Base-by-base conservation (phyloP, 2,888 invertebrate species). In the Agrochola macilenta region DNA sequence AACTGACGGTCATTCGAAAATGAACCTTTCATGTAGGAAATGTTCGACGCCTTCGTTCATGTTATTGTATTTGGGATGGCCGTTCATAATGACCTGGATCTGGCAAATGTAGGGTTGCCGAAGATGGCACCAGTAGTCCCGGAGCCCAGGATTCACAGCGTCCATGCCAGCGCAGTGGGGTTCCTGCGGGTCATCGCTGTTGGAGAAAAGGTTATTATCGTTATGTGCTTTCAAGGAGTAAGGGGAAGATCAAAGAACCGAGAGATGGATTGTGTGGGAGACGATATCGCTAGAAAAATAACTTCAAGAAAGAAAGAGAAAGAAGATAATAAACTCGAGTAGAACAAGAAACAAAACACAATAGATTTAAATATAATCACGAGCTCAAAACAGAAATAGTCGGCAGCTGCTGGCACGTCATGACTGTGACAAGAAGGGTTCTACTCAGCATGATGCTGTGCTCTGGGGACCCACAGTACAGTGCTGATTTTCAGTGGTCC, bases 131-230 rank as follows among this genome's bases (percentile, higher is more conserved):
- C 96, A 96, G 87, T 83, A 95, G 64, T 93, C 91, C 0, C 95
- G 89, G 0, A 94, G 90, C 2, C 95, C 95, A 23, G 89, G 89
- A 90, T 95, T 95, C 7, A 81, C 39, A 0, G 94, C 93, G 66
- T 95, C 96, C 64, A 96, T 76, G 0, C 91, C 95, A 0, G 86
- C 96, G 84, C 96, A 96, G 85, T 95, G 96, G 0, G 96, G 96
- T 69, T 95, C 94, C 0, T 83, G 79, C 0, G 92, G 91, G 20
- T 90, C 86, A 54, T 90, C 83, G 77, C 95, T 96, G 91, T 4
- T 79, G 80, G n/a, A 66, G 69, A 60, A 61, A 11, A 61, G 39
- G 8, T 52, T 35, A 71, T 17, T 72, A 58, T 17, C 43, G 5
- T 23, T 8, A 49, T 46, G 9, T 11, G 26, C 30, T 17, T 30